Conservation (phyloP, 2,113 vertebrate species). For the Setophaga petechia region DNA sequence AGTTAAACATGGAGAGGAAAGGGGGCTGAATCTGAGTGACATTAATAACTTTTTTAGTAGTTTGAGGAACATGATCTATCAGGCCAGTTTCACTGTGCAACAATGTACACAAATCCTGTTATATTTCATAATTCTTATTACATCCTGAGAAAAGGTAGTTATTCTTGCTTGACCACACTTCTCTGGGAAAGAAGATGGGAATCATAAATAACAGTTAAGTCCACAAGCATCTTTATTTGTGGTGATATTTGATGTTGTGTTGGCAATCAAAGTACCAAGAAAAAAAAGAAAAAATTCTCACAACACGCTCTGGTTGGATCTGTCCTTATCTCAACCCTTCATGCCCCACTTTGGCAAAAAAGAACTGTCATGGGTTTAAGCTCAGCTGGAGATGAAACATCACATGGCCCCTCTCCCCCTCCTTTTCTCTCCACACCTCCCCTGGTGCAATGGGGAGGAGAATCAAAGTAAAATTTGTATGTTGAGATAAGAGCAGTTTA, state of each 20-base stretch:
- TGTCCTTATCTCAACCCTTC: background rate
- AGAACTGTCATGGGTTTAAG: rapidly evolving
- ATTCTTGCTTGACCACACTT: background rate
- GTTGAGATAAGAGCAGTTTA: background rate
- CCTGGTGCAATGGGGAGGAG: rapidly evolving
- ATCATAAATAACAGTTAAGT: background rate
- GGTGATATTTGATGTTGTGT: background rate
- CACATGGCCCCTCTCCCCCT: too few relatives aligned
- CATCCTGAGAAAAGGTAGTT: background rate
- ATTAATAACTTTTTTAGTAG: background rate
- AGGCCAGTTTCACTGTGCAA: background rate
- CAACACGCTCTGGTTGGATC: rapidly evolving
- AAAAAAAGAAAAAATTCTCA: background rate
- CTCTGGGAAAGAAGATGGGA: background rate
- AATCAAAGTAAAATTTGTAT: background rate
- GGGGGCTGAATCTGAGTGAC: background rate
- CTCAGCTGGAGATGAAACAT: background rate
- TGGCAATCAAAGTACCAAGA: background rate
- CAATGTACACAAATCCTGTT: background rate
- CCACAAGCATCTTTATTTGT: background rate
- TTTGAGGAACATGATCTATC: background rate
- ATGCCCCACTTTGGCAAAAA: background rate
- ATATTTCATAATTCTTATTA: background rate
- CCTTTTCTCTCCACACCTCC: too few relatives aligned
- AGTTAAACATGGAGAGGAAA: background rate